phyloP scores from a whole-genome alignment of 2,113 vertebrate genomes.

The Geothlypis trichas region DNA sequence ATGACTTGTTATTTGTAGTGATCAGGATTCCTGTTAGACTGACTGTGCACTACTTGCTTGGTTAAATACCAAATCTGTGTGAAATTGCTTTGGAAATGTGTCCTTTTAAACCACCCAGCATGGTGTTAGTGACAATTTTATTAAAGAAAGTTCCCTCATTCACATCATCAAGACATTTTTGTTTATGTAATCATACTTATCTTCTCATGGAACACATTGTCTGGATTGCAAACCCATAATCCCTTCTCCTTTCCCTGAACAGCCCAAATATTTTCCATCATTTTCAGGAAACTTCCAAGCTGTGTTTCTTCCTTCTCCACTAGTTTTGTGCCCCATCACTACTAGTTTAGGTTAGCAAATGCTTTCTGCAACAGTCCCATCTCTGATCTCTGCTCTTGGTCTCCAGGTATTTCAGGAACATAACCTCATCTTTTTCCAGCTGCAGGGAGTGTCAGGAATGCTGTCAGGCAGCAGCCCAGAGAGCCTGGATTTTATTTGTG shows the following conservation, averaged over 20 bases:
- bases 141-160: neutral
- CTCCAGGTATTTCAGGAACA: neutral
- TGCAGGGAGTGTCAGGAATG: constrained; percentile 10
- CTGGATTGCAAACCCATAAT: neutral
- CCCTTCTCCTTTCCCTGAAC: neutral
- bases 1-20: neutral
- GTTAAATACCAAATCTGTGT: neutral
- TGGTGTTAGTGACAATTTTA: neutral
- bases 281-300: neutral
- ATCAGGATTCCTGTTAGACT: neutral
- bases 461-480: neutral
- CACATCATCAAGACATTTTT: neutral
- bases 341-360: neutral
- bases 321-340: neutral
- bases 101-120: neutral
- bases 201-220: neutral
- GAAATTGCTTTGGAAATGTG: neutral
- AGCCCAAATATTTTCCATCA: neutral
- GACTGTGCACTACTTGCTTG: neutral
- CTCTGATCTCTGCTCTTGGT: neutral
- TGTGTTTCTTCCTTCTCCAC: neutral
- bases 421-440: neutral
- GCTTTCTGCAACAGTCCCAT: neutral
- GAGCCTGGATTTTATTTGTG: neutral
- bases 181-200: neutral